Base-by-base conservation (phyloP, 1,140 invertebrate genomes). In the Argopecten irradians region DNA sequence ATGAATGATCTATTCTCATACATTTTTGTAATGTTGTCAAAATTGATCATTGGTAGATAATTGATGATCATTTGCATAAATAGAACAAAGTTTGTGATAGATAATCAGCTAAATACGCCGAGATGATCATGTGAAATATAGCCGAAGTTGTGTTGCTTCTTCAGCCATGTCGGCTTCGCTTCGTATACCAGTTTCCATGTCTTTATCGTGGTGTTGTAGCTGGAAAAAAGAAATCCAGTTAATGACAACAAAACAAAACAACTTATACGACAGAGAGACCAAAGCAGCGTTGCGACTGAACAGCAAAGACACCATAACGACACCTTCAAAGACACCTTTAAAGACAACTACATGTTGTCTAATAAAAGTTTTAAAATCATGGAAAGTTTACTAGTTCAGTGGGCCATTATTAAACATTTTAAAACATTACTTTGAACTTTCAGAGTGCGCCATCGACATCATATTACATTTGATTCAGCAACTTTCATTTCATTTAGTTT, bases 181-280 rank as follows among this genome's bases (percentile, higher is more conserved):
- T 41, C 95, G 88, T 19, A 91, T 71, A 89, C 28, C 90, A 90
- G 91, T 96, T 82, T 91, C 41, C 36, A 96, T 93, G 22, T 96
- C 94, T 89, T 96, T 96, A 92, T 98, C 97, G 93, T 98, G 97
- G 86, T 96, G 96, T 22, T 97, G 96, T 34, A 98, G 93, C 93
- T 97, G 87, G 9, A 92, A 90, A 33, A 39, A 86, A 88, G 85
- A 87, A n/a, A 82, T 22, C 11, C 13, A 87, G 33, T 71, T 41
- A 34, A 46, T 83, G 85, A 3, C n/a, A 84, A 41, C 19, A 28
- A n/a, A 8, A 84, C 34, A 83, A 19, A 35, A 82, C 3, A 16
- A n/a, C 28, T 87, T 7, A n/a, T 34, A 22, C 1, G 28, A 84
- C 28, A 84, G 83, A 71, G 13, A 46, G 82, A 84, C 28, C n/a